phyloP scores from a whole-genome alignment of 2,797 vertebrate genomes.

The Acanthis flammea region DNA sequence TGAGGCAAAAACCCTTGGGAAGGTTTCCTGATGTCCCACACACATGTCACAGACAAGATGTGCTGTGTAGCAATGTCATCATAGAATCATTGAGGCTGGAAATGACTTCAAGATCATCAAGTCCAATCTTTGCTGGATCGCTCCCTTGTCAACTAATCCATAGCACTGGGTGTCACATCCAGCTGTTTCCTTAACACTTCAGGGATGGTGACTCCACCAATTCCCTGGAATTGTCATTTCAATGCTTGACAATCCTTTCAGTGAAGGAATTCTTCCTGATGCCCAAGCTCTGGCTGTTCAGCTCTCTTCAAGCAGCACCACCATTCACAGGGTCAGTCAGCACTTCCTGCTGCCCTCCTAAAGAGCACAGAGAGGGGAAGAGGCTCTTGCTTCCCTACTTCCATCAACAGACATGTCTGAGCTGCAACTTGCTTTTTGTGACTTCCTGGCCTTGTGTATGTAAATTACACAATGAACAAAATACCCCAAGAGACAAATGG shows the following conservation, averaged over 20 bases:
- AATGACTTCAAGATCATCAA: background rate
- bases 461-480: background rate
- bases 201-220: background rate
- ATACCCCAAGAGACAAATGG: background rate
- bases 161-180: background rate
- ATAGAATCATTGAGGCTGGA: background rate
- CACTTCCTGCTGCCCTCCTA: background rate
- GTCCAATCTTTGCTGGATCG: background rate
- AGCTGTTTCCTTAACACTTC: background rate
- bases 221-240: background rate
- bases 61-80: background rate
- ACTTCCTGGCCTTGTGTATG: background rate
- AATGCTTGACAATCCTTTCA: background rate
- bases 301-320: background rate
- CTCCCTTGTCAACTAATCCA: background rate
- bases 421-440: background rate
- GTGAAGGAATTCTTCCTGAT: background rate
- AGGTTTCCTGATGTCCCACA: background rate
- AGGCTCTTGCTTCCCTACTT: background rate
- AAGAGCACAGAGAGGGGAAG: background rate
- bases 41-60: background rate
- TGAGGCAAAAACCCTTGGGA: background rate
- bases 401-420: rapidly evolving
- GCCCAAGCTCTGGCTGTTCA: background rate
- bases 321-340: background rate